phyloP scores from a whole-genome alignment of 2,888 invertebrate species.

The Netelia melanura region DNA sequence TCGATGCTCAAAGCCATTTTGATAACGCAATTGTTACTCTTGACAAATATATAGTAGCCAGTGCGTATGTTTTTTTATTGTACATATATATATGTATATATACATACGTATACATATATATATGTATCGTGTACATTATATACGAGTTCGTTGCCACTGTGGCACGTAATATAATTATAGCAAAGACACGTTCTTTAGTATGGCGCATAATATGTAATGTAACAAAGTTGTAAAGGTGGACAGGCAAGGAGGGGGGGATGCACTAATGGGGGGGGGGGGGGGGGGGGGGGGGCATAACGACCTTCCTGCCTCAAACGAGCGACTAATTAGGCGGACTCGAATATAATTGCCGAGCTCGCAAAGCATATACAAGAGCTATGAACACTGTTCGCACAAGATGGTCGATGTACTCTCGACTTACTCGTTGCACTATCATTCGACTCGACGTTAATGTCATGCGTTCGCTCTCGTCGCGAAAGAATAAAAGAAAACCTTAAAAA shows the following conservation, averaged over 20 bases:
- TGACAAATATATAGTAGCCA: slow-evolving; percentile 17
- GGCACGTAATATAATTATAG: slow-evolving; percentile 40
- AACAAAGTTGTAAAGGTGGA: slow-evolving; percentile 30
- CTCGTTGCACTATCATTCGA: slow-evolving; percentile 39
- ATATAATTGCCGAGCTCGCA: slow-evolving; percentile 63
- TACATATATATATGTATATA: slow-evolving; percentile 24
- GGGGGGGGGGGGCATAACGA: slow-evolving; percentile 55
- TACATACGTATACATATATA: neutral
- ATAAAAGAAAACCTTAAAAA: no score
- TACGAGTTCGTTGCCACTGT: slow-evolving; percentile 58
- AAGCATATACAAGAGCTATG: neutral
- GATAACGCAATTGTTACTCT: slow-evolving; percentile 39
- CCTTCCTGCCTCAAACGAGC: slow-evolving; percentile 65
- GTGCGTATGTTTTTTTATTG: slow-evolving; percentile 15
- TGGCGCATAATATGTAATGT: slow-evolving; percentile 27
- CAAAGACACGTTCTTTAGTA: slow-evolving; percentile 32
- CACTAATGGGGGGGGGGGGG: slow-evolving; percentile 44
- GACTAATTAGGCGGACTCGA: slow-evolving; percentile 61
- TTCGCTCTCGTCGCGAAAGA: neutral
- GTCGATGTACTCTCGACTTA: slow-evolving; percentile 48
- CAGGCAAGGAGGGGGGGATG: neutral
- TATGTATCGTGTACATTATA: slow-evolving; percentile 25
- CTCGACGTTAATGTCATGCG: slow-evolving; percentile 23
- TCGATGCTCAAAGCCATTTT: slow-evolving; percentile 61
- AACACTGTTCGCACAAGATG: slow-evolving; percentile 36